Conservation (phyloP, 2,797 vertebrate genomes). For the Parambassis ranga region DNA sequence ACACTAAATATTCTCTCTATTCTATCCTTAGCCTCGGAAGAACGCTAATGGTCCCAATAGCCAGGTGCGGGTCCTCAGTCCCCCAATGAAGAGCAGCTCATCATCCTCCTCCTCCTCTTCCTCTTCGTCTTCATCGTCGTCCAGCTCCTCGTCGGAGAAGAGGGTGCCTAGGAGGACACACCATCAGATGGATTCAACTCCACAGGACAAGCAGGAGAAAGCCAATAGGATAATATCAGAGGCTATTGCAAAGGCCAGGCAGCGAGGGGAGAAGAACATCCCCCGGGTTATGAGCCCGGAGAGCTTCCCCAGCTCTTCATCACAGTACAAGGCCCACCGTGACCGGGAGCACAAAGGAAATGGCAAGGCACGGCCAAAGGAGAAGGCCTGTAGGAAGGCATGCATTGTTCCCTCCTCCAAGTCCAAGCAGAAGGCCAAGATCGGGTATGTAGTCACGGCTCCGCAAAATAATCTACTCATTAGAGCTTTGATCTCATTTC, state of each 20-base stretch:
- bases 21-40: conserved; percentile 89
- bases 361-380: conserved; percentile 83
- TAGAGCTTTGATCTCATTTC: conserved; percentile 23
- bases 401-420: conserved; percentile 88
- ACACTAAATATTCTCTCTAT: background rate
- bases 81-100: conserved; percentile 89
- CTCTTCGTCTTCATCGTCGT: conserved; percentile 80
- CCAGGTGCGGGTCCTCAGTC: conserved; percentile 89
- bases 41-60: conserved; percentile 92
- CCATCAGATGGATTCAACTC: conserved; percentile 61
- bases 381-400: conserved; percentile 88
- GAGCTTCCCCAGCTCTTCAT: conserved; percentile 93
- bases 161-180: conserved; percentile 83
- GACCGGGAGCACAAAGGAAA: conserved; percentile 77
- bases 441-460: conserved; percentile 84
- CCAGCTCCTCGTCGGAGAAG: conserved; percentile 86
- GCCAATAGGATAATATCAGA: conserved; percentile 99
- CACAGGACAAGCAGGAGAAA: conserved; percentile 96
- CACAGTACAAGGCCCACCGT: conserved; percentile 80
- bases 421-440: conserved; percentile 94
- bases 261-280: conserved; percentile 97
- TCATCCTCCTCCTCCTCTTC: conserved; percentile 81
- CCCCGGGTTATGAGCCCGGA: conserved; percentile 98
- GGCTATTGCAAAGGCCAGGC: conserved; percentile 94
- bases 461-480: conserved; percentile 8